Base-by-base conservation (phyloP, 1,140 invertebrate species). In the Drosophila kohkoa region DNA sequence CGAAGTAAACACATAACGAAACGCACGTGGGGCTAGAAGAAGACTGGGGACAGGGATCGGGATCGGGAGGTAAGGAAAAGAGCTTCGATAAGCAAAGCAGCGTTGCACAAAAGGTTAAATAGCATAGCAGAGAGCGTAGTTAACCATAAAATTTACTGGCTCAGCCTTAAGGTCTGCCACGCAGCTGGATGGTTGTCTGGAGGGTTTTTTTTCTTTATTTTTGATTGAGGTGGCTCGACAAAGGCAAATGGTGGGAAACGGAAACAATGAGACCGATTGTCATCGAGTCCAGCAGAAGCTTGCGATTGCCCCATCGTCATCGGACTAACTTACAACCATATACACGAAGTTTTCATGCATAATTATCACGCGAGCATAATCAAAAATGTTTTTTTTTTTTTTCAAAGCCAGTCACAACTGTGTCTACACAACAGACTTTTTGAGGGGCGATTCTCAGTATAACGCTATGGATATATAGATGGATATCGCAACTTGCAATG, bases 191-290 rank as follows among this genome's bases (percentile, higher is more conserved):
- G 68, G 51, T 62, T 75, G 63, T 75, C 64, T 57, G 41, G 43
- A 57, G 46, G 55, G 41, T 64, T 7, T 38, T 7, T 7, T 32
- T 7, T 32, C 5, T 32, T 25, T 7, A 7, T 7, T 32, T 38
- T 38, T 68, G 52, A 11, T 59, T 52, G 30, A 28, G 49, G 58
- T 25, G 38, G 8, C 46, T 57, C 48, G 51, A 72, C 59, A 73
- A 83, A 79, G 48, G 60, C 32, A 72, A 75, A 58, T 70, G 79
- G 86, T 90, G 86, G 86, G 86, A 90, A 90, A 74, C 87, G 86
- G 86, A 90, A 90, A 90, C 86, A 90, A 90, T 90, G 87, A 80
- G 87, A 73, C 73, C 74, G 86, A 90, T 90, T 90, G 86, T 90
- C 82, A 80, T 86, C 86, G 58, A 67, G 58, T 67, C 43, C 54